Evolutionary conservation across 2,113 vertebrate species (phyloP), one percentile per base, ranked within the genome.

Genomic region (Forbesichthys papilliferus): DNA sequence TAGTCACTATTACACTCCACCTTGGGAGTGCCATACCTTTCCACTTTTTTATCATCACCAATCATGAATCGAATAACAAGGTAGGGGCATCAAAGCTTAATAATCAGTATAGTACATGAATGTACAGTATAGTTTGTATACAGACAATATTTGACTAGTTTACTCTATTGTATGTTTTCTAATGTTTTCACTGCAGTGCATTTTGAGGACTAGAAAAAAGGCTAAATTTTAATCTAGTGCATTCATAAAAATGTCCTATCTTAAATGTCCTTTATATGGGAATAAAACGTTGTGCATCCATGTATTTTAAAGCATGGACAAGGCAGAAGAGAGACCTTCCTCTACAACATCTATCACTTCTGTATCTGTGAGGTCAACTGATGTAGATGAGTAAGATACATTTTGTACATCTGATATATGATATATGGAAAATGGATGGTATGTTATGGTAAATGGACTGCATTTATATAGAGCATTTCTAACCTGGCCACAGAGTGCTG

Each of bases 221-320:
- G 36, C 36, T 4, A 6, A 1, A 51, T 51, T 51, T 51, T 51
- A 11, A 14, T 53, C 5, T 14, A 12, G 20, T 53, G 5, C 14
- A 12, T 14, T 3, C n/a, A 5, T 14, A 53, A 5, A 2, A 53
- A 12, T 16, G 6, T n/a, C 52, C 10, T 20, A 20, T 1, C 20
- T 20, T 13, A 51, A 13, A 10, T 51, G 10, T 10, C 12, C 3
- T 0, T 51, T 42, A 42, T 42, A 42, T 51, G 9, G 12, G 11
- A 12, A 13, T 51, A 18, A 14, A 20, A 33, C 12, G 34, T 14
- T 64, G 1, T 65, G 11, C 0, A 13, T 61, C 5, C 64, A 0
- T 71, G 65, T 34, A 1, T 20, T 75, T 10, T 4, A 48, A 69
- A 90, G 85, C 51, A 91, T 91, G 90, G 77, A 86, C 47, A 83